Evolutionary conservation across 2,888 invertebrate species (phyloP).

Genomic region (Pseudococcus viburni): DNA sequence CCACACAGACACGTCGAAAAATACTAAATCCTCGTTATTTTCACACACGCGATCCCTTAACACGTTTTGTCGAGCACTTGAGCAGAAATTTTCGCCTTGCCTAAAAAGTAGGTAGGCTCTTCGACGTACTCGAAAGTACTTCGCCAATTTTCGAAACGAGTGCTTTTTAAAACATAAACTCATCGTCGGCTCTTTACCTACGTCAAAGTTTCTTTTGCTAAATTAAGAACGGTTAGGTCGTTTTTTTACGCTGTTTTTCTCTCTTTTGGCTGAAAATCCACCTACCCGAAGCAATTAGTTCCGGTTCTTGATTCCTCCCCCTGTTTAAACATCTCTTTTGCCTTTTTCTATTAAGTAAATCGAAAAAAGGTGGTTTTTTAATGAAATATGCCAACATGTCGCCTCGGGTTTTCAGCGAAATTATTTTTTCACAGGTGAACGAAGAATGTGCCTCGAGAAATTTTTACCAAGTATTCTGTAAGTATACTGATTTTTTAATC

Average conservation of each 20-base stretch:
- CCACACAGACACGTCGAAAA: not conserved
- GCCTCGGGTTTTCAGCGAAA: not conserved
- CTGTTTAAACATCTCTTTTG: not conserved
- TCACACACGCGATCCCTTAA: conserved; percentile 32
- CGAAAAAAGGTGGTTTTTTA: conserved; percentile 6
- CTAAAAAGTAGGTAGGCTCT: not conserved
- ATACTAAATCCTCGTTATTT: not conserved
- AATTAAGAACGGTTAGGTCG: not conserved
- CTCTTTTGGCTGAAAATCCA: not conserved
- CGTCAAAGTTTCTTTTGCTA: conserved; percentile 3
- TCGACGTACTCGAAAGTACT: conserved; percentile 32
- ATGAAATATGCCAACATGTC: conserved; percentile 6
- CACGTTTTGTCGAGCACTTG: not conserved
- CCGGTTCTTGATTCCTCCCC: conserved; percentile 27
- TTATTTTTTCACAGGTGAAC: not conserved
- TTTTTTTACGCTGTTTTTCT: not conserved
- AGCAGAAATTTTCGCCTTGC: not conserved
- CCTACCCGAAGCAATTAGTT: conserved; percentile 27
- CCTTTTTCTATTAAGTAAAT: conserved; percentile 33
- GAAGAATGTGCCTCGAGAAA: too few species aligned
- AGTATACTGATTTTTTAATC: too few species aligned
- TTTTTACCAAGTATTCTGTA: not conserved
- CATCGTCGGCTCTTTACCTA: not conserved
- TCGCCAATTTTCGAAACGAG: conserved; percentile 36
- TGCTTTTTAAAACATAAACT: conserved; percentile 42